These are phyloP conservation scores for Dinomys branickii DNA, from an alignment of 2,113 vertebrate genomes.

Conservation along the genomic window DNA sequence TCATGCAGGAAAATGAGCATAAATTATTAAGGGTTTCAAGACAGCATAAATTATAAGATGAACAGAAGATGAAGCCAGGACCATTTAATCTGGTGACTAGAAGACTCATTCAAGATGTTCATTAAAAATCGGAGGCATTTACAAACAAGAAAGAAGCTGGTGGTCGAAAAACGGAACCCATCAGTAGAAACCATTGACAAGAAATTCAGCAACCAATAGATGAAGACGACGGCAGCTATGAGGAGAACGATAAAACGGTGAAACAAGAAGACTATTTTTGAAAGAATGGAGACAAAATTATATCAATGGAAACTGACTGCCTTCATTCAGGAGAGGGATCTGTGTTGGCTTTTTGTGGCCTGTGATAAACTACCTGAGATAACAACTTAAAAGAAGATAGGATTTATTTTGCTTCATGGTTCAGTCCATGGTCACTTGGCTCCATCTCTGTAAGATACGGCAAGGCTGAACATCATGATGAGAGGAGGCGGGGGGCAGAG, in stretches of 20 bases:
- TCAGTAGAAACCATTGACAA: background rate
- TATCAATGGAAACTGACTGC: background rate
- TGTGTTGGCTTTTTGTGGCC: background rate
- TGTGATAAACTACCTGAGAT: background rate
- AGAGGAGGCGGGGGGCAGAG: background rate
- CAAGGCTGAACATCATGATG: background rate
- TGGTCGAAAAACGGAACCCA: background rate
- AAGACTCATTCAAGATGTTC: background rate
- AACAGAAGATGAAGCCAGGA: background rate
- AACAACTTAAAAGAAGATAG: background rate
- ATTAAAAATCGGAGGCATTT: constrained; percentile 26
- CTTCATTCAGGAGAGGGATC: background rate
- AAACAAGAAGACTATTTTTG: background rate
- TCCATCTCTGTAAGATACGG: background rate
- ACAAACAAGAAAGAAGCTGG: background rate
- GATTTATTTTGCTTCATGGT: background rate
- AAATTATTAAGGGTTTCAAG: background rate
- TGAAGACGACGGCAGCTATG: background rate
- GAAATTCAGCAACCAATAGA: background rate
- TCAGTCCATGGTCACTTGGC: background rate
- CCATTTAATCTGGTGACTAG: background rate
- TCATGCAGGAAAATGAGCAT: constrained; percentile 28
- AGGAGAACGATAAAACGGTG: background rate
- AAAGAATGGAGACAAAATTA: constrained; percentile 24
- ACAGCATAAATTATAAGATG: background rate